Base-by-base conservation (phyloP, 2,888 invertebrate genomes). In the Cantharis rufa region DNA sequence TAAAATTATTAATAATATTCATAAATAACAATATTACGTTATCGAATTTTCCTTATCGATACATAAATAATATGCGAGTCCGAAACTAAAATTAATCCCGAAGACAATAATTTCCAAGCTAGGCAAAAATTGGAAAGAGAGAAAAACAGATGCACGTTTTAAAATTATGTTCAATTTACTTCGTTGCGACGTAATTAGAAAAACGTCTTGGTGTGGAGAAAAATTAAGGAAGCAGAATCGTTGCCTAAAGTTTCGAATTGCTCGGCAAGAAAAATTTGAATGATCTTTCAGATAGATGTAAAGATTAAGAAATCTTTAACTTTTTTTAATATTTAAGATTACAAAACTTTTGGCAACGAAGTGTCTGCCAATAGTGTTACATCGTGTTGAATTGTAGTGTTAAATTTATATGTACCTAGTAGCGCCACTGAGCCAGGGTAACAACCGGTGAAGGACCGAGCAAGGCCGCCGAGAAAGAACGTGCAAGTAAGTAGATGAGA, bases 371-470 rank as follows among this genome's bases (percentile, higher is more conserved):
- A 48, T 48, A n/a, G 48, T 48, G 48, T 48, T 48, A 48, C 48
- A n/a, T 9, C 13, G 48, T 48, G n/a, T 5, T 48, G 48, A 48
- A 48, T 48, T 48, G n/a, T n/a, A n/a, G 48, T 48, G n/a, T 48
- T 48, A n/a, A 48, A 48, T 48, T 48, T 48, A 7, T 48, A 48
- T 48, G 48, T 48, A 48, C 48, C 48, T 48, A 69, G 69, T 73
- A 76, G 76, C 78, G 76, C 80, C 79, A 77, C 76, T 69, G 70
- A 70, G 70, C 24, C 80, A 72, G 82, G 82, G 80, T 81, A 82
- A 82, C 82, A 82, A 82, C 82, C 82, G 82, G 82, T 82, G 82
- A 82, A 82, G 81, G 82, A 82, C 82, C 82, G 79, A 75, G 72
- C 81, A 81, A 81, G 81, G 81, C 79, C 81, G 80, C 62, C 69